Percentiles rank a stretch among this genome's conserved stretches.
phyloP scores from a whole-genome alignment of 2,113 vertebrate species.

The Ictalurus punctatus region DNA sequence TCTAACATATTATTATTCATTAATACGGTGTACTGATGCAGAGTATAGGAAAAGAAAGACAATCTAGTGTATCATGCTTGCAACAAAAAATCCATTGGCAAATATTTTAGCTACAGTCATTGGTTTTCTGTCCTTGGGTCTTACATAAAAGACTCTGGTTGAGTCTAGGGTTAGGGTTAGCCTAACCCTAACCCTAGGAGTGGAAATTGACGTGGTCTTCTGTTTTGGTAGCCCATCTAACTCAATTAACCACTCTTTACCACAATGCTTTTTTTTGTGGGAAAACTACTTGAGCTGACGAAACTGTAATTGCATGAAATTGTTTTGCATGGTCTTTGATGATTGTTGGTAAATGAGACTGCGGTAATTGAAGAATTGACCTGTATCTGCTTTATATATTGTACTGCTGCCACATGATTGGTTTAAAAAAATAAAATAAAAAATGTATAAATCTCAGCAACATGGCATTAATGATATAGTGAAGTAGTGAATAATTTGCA shows the following conservation, averaged over 20 bases:
- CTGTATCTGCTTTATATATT: background rate
- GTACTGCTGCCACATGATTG: background rate
- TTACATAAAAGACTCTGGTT: background rate
- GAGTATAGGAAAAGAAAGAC: background rate
- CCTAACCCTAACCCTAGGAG: background rate
- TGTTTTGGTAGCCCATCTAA: background rate
- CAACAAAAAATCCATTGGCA: background rate
- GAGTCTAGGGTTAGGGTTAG: too few relatives aligned
- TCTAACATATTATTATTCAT: background rate
- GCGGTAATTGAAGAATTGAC: too few relatives aligned
- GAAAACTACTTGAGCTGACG: too few relatives aligned
- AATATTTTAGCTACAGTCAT: background rate
- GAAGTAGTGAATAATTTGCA: background rate
- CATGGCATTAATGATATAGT: background rate
- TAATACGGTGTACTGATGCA: background rate
- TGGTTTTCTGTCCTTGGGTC: background rate
- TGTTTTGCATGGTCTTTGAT: too few relatives aligned
- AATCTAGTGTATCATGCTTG: background rate
- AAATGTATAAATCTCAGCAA: background rate
- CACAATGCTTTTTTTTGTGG: too few relatives aligned
- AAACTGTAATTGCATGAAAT: too few relatives aligned
- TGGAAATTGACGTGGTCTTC: background rate
- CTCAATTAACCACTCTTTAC: too few relatives aligned
- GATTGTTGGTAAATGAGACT: too few relatives aligned
- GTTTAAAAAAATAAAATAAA: background rate